Base-by-base conservation (phyloP, 2,113 vertebrate genomes). In the Cephalopterus ornatus region DNA sequence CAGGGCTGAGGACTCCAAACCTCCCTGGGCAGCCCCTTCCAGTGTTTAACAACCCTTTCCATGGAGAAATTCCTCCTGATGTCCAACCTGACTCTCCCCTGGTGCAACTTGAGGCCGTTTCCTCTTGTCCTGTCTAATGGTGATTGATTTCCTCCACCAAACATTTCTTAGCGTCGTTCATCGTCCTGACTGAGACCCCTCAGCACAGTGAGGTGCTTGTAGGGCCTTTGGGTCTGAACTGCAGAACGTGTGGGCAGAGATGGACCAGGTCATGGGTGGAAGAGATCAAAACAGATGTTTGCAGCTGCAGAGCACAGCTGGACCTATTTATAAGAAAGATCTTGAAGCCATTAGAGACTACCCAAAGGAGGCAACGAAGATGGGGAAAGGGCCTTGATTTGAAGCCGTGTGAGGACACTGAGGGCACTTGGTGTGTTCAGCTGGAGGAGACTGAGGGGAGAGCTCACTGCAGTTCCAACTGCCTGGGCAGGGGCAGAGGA, bases 91-190 rank as follows among this genome's bases (percentile, higher is more conserved):
- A 46, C 0, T 35, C 53, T 2, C 11, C 12, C 9, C 63, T 59
- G 27, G 68, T 7, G 0, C 23, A 33, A 14, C 8, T 28, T 16
- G 19, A 49, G 23, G 7, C 46, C 28, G 19, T 24, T 24, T 46
- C 23, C 52, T 53, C 15, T n/a, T 11, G 15, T n/a, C 44, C 70
- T 81, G 27, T 7, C 13, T 7, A 5, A 17, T 8, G 6, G 5
- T 27, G 71, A 28, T 32, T 19, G 67, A 61, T 85, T 84, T 89
- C 20, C 24, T 53, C 16, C 66, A 15, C 1, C 1, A 12, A 65
- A 22, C 32, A 4, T 11, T 20, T 49, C 42, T 35, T 35, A 3
- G 21, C 0, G 4, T 6, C 3, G 1, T 9, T 55, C 15, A 2
- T 21, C 14, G 3, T 20, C 32, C 88, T 5, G 14, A 0, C 21